A percentile compares a stretch with the other conserved stretches of the same genome.
Evolutionary conservation across 2,888 invertebrate species (phyloP).

Genomic region (Neocrepidodera transversa): DNA sequence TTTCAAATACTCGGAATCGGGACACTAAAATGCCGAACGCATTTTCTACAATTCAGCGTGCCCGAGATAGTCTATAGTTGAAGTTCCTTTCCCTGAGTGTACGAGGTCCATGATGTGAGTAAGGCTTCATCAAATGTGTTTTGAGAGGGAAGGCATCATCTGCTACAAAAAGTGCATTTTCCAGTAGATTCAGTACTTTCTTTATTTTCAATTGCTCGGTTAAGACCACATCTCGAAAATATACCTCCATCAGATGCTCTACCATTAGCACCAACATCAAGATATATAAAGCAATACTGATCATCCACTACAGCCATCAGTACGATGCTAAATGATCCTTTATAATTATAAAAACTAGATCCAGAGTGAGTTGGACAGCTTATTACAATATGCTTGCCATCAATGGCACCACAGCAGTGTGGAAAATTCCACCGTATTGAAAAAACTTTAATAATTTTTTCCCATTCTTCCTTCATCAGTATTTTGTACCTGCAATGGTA

Average conservation of each 20-base stretch:
- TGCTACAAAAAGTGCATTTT: conserved; percentile 26
- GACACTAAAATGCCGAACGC: conserved; percentile 31
- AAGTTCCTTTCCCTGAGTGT: conserved; percentile 12
- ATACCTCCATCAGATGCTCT: conserved; percentile 50
- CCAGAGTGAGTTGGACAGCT: not conserved
- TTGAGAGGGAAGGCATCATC: conserved; percentile 28
- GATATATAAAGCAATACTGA: conserved; percentile 51
- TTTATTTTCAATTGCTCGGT: conserved; percentile 5
- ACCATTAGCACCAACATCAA: conserved; percentile 50
- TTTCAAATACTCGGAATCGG: conserved; percentile 17
- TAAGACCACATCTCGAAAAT: conserved; percentile 35
- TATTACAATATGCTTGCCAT: conserved; percentile 2
- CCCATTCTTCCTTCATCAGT: too few species aligned
- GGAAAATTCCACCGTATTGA: conserved; percentile 1
- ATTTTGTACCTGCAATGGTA: conserved; percentile 1
- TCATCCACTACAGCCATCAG: conserved; percentile 53
- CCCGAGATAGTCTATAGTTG: conserved; percentile 17
- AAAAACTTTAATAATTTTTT: too few species aligned
- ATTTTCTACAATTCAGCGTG: conserved; percentile 15
- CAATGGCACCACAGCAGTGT: too few species aligned
- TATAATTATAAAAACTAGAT: conserved; percentile 11
- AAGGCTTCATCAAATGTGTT: conserved; percentile 38
- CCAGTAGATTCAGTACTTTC: conserved; percentile 5
- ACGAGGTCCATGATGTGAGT: conserved; percentile 12
- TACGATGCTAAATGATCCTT: conserved; percentile 8